A percentile compares a stretch with the other conserved stretches of the same genome.
phyloP scores from a whole-genome alignment of 2,113 vertebrate species.

The Zapus hudsonius region DNA sequence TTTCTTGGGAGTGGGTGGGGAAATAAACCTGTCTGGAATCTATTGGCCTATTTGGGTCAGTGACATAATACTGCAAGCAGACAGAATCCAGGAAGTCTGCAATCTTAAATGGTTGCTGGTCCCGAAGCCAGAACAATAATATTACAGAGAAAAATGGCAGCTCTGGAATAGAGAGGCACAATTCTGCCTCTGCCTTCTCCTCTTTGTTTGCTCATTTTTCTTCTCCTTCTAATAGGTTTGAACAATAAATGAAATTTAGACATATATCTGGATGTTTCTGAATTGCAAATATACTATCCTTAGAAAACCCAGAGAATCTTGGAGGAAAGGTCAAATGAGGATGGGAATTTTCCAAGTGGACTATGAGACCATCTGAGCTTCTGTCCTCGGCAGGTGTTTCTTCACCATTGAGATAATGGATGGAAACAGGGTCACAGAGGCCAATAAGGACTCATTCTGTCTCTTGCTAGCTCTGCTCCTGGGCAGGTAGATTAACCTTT shows the following conservation, averaged over 20 bases:
- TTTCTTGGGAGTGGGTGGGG: background rate
- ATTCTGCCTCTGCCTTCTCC: background rate
- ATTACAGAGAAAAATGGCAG: background rate
- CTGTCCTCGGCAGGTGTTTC: background rate
- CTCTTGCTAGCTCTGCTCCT: background rate
- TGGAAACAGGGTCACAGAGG: background rate
- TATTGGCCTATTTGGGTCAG: background rate
- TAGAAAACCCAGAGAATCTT: conserved; percentile 34
- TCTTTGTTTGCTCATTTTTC: conserved; percentile 42
- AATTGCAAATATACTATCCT: conserved; percentile 46
- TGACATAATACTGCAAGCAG: background rate
- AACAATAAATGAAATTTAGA: conserved; percentile 52
- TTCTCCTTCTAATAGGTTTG: conserved; percentile 24
- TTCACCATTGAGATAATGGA: background rate
- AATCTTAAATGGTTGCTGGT: too few relatives aligned
- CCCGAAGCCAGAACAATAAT: background rate
- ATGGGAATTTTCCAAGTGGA: conserved; percentile 25
- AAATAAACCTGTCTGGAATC: conserved; percentile 42
- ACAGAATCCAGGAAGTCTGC: background rate
- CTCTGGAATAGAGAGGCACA: background rate
- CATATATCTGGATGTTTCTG: conserved; percentile 19
- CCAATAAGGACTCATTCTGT: background rate
- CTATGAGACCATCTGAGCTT: background rate
- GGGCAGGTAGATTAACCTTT: background rate
- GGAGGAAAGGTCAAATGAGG: conserved; percentile 20